These are phyloP conservation scores for Zaprionus kolodkinae DNA, from an alignment of 1,140 invertebrate genomes.

Conservation along the genomic window DNA sequence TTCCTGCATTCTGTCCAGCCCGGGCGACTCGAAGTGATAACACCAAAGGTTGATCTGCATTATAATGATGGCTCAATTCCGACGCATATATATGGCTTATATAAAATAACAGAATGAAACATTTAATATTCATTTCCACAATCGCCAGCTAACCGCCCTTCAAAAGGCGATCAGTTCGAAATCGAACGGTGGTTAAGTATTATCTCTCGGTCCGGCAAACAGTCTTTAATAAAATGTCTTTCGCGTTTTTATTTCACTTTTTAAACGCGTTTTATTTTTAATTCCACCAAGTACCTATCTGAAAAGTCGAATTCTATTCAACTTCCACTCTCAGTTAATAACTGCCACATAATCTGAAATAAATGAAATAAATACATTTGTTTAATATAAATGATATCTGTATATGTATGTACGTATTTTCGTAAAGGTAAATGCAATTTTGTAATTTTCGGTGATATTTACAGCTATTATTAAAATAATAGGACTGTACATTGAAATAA, in stretches of 20 bases:
- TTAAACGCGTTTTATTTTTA: background rate
- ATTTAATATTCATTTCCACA: slow-evolving; percentile 8
- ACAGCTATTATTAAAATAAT: too few relatives aligned
- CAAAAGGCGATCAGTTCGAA: slow-evolving; percentile 17
- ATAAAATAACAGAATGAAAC: slow-evolving; percentile 42
- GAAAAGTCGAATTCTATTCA: background rate
- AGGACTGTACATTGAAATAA: too few relatives aligned
- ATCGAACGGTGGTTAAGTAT: slow-evolving; percentile 3
- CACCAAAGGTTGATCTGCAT: background rate
- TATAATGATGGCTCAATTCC: background rate
- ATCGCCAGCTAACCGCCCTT: slow-evolving; percentile 6
- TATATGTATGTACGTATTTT: too few relatives aligned
- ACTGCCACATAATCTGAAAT: slow-evolving; percentile 14
- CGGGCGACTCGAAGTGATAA: background rate
- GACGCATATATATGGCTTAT: background rate
- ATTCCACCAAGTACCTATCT: background rate
- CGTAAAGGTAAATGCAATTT: too few relatives aligned
- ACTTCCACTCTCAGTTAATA: slow-evolving; percentile 3
- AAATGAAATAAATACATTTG: slow-evolving; percentile 15
- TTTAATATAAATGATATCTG: background rate
- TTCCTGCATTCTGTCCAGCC: background rate
- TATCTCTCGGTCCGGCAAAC: background rate
- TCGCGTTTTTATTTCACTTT: background rate
- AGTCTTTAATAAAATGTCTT: background rate
- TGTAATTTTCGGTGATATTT: too few relatives aligned